A percentile compares a stretch with the other conserved stretches of the same genome.
phyloP scores from a whole-genome alignment of 1,140 invertebrate species.

The Sweltsa coloradensis region DNA sequence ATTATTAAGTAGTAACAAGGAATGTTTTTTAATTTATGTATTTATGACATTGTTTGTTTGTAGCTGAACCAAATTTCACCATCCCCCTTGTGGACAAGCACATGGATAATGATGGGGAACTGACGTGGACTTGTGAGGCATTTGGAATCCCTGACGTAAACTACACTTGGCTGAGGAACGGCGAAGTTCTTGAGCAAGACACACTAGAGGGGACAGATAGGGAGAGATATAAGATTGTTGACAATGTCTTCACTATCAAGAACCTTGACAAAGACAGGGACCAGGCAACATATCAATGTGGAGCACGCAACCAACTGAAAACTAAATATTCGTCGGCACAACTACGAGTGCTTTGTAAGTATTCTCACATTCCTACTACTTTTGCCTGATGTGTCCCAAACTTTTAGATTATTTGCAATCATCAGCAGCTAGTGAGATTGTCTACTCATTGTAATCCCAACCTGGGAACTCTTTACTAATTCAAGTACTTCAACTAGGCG shows the following conservation, averaged over 20 bases:
- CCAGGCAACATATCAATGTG: conserved; percentile 93
- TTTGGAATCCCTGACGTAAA: conserved; percentile 89
- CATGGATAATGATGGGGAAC: conserved; percentile 67
- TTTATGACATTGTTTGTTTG: conserved; percentile 23
- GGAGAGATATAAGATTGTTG: conserved; percentile 65
- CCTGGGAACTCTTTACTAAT: no score
- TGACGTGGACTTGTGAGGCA: conserved; percentile 91
- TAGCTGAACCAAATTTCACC: conserved; percentile 83
- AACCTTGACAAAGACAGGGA: conserved; percentile 65
- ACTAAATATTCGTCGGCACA: conserved; percentile 79
- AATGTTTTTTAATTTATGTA: no score
- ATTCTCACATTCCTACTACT: no score
- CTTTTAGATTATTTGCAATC: no score
- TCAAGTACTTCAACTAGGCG: no score
- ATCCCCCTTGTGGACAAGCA: conserved; percentile 81
- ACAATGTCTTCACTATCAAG: conserved; percentile 78
- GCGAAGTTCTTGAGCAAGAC: conserved; percentile 49
- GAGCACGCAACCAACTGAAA: conserved; percentile 79
- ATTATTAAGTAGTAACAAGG: no score
- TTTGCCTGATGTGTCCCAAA: no score
- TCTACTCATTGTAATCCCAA: no score
- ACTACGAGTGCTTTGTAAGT: conserved; percentile 64
- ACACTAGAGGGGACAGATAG: conserved; percentile 51
- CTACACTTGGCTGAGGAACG: conserved; percentile 88
- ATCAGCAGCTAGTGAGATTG: no score